Base-by-base conservation (phyloP, 2,888 invertebrate species). In the Cataglyphis albicans region DNA sequence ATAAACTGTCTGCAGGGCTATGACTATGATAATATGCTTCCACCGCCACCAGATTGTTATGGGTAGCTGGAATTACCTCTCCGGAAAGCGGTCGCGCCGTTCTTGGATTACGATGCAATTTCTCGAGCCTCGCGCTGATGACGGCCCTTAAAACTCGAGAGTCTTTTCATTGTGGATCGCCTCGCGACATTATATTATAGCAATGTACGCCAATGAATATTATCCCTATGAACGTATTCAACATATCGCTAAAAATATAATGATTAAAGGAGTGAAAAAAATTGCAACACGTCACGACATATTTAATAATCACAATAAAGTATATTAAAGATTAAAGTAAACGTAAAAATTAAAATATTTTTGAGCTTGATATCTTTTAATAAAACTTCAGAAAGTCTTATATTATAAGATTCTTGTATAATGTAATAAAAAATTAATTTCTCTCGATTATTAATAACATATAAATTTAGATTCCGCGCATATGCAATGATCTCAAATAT, bases 1-100 rank as follows among this genome's bases (percentile, higher is more conserved):
- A 94, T 93, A 93, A 94, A 93, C 92, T 93, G 92, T 90, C 91
- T 90, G 52, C 52, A 87, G 72, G 89, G 88, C 88, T 90, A 89
- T 88, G 89, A 88, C 87, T 84, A 91, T 92, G 92, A 91, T 92
- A 93, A 92, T 92, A 92, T 91, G 88, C 89, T 86, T 88, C 64
- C 88, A 84, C 72, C 63, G 70, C 81, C 76, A 82, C 74, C 80
- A 84, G 90, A 89, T 88, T 89, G 90, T 92, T 91, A 91, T 88
- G 87, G 86, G 88, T 86, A 86, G 84, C 85, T 84, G 85, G 85
- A 92, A 92, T 92, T 91, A 91, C 91, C 89, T 90, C 86, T 85
- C 85, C 86, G 90, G 87, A 88, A 91, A 89, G 78, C 83, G 83
- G 87, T 75, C 86, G 86, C 89, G 87, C 86, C 86, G 85, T 88